Evolutionary conservation across 2,888 invertebrate genomes (phyloP).

Genomic region (Ferrisia virgata): DNA sequence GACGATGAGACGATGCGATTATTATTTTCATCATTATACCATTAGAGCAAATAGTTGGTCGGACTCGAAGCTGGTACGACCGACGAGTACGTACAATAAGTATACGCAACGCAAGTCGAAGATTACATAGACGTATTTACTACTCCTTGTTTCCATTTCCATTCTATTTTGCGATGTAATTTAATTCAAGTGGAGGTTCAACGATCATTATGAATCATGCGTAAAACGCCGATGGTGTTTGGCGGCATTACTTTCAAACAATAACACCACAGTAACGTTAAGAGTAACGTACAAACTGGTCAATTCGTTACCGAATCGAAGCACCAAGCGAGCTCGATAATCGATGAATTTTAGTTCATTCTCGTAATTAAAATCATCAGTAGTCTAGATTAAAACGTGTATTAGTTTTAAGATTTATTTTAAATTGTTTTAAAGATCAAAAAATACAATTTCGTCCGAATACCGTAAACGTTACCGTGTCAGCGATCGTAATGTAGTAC

Average conservation of each 20-base stretch:
- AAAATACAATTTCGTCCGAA: background rate
- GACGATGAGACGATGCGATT: background rate
- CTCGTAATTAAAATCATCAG: background rate
- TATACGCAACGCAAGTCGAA: background rate
- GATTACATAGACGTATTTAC: background rate
- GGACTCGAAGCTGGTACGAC: background rate
- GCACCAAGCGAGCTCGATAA: background rate
- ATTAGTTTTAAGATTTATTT: background rate
- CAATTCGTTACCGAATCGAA: background rate
- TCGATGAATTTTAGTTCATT: background rate
- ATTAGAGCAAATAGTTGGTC: background rate
- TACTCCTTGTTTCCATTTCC: constrained; percentile 26
- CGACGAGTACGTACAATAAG: no score
- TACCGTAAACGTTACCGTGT: background rate
- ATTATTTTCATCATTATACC: constrained; percentile 5
- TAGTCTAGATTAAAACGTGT: background rate
- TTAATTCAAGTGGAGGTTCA: constrained; percentile 40
- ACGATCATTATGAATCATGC: constrained; percentile 41
- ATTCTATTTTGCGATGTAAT: constrained; percentile 37
- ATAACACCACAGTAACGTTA: background rate
- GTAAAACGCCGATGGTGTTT: constrained; percentile 20
- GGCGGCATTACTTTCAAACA: constrained; percentile 10
- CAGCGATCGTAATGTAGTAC: background rate
- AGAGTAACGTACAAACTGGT: background rate
- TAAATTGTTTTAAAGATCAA: background rate